Base-by-base conservation (phyloP, 2,113 vertebrate genomes). In the Chionodraco myersi region DNA sequence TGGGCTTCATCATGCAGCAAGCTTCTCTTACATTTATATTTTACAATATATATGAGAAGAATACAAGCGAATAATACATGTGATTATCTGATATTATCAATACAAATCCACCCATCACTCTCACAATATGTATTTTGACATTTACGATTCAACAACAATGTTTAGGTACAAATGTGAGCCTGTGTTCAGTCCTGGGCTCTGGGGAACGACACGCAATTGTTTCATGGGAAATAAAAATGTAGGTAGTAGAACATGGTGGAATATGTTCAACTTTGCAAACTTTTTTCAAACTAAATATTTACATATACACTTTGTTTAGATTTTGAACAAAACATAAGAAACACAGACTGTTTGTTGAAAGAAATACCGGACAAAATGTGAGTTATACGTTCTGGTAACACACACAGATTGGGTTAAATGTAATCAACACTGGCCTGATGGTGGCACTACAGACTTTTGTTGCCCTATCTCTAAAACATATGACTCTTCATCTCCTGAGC, bases 401-500 rank as follows among this genome's bases (percentile, higher is more conserved):
- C 3, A 30, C 30, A 30, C 30, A 30, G 30, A 30, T 30, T 30
- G 30, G 0, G 30, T 30, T 30, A 30, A 4, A 4, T 30, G 3
- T 10, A 3, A 3, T 47, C 44, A 49, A 47, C 21, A 18, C 21
- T 49, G 34, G 13, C n/a, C 58, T 53, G 58, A 62, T 53, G 59
- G 16, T 53, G 49, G 71, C 34, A 44, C 21, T 45, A 26, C 14
- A 74, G n/a, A 34, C 34, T 61, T 49, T 73, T 44, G 48, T 44
- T 61, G 30, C 1, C 36, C 5, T 6, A 41, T 1, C 6, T 41
- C 36, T 6, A 41, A 41, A 41, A 41, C 36, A 1, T 41, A 41
- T 1, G 36, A 8, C 36, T 41, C 36, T 30, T 30, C 30, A 30
- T 30, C 30, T 41, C 36, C 36, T 41, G 36, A 41, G 36, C 34